Conservation (phyloP, 2,888 invertebrate genomes). For the Kryphioiulus occultus region DNA sequence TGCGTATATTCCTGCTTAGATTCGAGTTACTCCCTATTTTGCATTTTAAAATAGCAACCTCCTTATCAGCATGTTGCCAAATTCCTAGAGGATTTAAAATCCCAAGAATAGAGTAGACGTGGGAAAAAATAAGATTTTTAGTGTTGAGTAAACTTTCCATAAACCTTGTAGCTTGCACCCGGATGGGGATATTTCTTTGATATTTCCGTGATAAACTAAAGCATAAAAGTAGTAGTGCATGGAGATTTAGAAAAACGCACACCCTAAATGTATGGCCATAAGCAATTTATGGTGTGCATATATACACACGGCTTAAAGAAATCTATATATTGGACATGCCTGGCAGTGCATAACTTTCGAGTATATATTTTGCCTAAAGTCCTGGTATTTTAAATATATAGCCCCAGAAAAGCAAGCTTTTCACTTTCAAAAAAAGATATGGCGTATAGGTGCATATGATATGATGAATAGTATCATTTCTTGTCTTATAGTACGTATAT, state of each 20-base stretch:
- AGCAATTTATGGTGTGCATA: constrained; percentile 43
- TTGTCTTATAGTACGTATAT: constrained; percentile 26
- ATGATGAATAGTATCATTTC: constrained; percentile 28
- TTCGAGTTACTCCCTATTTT: not conserved
- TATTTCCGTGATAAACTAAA: constrained; percentile 28
- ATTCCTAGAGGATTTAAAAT: constrained; percentile 13
- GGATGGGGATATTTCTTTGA: constrained; percentile 3
- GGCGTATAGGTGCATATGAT: not conserved
- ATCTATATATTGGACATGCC: constrained; percentile 45
- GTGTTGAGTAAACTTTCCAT: not conserved
- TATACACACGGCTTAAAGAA: constrained; percentile 33
- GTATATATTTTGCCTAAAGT: constrained; percentile 27
- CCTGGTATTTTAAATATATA: constrained; percentile 33
- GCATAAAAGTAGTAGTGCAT: constrained; percentile 16
- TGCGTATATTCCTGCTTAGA: no score
- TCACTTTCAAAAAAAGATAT: constrained; percentile 16
- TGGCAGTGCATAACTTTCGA: constrained; percentile 47
- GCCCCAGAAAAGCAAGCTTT: not conserved
- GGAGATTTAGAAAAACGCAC: not conserved
- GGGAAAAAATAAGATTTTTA: constrained; percentile 18
- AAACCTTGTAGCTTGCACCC: not conserved
- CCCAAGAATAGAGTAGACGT: not conserved
- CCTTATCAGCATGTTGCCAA: not conserved
- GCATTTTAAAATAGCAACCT: not conserved
- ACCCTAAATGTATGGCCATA: constrained; percentile 21